Evolutionary conservation across 2,888 invertebrate species (phyloP), one percentile per base, ranked within the genome.

Genomic region (Rhyacophila evoluta): DNA sequence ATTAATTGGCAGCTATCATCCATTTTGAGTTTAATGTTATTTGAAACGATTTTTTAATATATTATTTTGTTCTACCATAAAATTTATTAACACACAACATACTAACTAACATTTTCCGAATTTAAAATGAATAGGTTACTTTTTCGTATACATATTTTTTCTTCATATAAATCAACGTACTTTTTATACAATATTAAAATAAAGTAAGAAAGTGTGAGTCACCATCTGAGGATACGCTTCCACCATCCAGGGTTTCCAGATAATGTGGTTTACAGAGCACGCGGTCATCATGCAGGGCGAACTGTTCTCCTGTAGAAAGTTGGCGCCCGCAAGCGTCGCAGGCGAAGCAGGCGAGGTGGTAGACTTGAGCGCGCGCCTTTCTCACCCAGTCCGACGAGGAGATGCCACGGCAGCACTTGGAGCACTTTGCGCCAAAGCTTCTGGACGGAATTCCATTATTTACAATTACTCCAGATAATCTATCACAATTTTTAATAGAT

Each of bases 291-390:
- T 98, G 95, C 80, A 99, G 92, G 10, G 98, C 98, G 88, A 99
- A 99, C 90, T 99, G 98, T 87, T 98, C 98, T 3, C 98, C 98
- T 0, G 97, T 97, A 83, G 95, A 96, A 79, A 97, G 91, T 88
- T 97, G 97, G 36, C 97, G 92, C 84, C 97, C 96, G 87, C 97
- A 97, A 79, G 97, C 96, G 87, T 98, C 98, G 88, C 99, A 99
- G 19, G 98, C 98, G 89, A 99, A 99, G 89, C 99, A 99, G 71
- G 99, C 99, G 86, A 99, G 91, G 89, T 99, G 99, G 90, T 98
- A 99, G 36, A 99, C 97, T 87, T 96, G 94, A 85, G 96, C 95
- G 74, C 96, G 91, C 37, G 99, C 99, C 86, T 97, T 94, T 82
- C 99, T 92, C 85, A 99, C 98, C 99, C 99, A 99, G 89, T 99